Evolutionary conservation across 2,888 invertebrate species (phyloP).

Genomic region (Brenthis hecate): DNA sequence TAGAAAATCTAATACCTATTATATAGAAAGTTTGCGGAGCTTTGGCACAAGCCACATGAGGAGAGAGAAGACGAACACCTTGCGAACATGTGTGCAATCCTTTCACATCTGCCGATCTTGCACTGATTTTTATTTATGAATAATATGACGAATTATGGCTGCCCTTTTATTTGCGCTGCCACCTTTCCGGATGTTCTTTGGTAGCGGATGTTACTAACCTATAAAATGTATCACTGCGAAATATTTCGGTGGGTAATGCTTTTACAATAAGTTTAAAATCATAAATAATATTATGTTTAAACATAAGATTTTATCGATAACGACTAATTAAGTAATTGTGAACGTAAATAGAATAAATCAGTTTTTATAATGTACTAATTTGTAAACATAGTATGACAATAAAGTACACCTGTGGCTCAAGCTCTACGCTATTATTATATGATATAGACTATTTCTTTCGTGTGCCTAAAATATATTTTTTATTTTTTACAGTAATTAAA

Average conservation of each 20-base stretch:
- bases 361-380: too few species aligned
- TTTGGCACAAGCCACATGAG: constrained; percentile 73
- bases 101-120: constrained; percentile 77
- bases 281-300: not conserved
- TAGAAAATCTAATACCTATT: not conserved
- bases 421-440: too few species aligned
- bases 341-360: too few species aligned
- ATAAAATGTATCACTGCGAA: constrained; percentile 54
- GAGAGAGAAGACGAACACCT: constrained; percentile 57
- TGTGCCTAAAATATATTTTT: too few species aligned
- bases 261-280: not conserved
- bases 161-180: constrained; percentile 70
- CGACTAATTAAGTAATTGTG: too few species aligned
- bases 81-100: constrained; percentile 79
- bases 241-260: constrained; percentile 47
- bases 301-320: not conserved
- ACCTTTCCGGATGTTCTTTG: constrained; percentile 78
- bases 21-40: constrained; percentile 52
- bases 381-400: too few species aligned
- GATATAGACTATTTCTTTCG: too few species aligned
- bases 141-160: constrained; percentile 80
- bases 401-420: too few species aligned
- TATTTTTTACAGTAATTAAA: too few species aligned
- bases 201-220: constrained; percentile 69
- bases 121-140: constrained; percentile 81